These are phyloP conservation scores for Hormaphis cornu DNA, from an alignment of 1,140 invertebrate species.

Conservation along the genomic window DNA sequence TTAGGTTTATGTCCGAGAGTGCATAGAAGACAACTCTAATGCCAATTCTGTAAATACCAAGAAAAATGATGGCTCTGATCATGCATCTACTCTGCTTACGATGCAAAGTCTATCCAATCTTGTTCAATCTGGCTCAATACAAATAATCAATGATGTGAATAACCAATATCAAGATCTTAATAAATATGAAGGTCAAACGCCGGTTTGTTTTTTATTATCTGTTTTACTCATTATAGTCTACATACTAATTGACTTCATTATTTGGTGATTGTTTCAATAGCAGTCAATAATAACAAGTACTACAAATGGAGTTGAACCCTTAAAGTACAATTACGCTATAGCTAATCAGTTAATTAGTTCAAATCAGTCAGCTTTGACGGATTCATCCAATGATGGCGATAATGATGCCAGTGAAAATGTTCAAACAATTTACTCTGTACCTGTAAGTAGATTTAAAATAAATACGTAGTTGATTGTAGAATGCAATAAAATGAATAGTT, in stretches of 20 bases:
- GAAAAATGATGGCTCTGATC: conserved; percentile 8
- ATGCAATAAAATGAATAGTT: no score
- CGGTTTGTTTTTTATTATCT: conserved; percentile 1
- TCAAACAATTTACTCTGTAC: conserved; percentile 18
- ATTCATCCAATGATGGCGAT: conserved; percentile 28
- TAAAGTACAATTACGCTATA: conserved; percentile 10
- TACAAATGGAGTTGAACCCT: conserved; percentile 12
- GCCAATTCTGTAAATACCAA: not conserved
- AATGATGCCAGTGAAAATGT: conserved; percentile 29
- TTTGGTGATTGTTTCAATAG: not conserved
- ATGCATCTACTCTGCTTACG: not conserved
- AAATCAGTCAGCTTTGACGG: not conserved
- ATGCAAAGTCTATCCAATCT: conserved; percentile 43
- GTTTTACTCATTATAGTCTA: no score
- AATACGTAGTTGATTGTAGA: no score
- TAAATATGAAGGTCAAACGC: conserved; percentile 47
- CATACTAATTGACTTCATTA: no score
- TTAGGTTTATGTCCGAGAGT: conserved; percentile 21
- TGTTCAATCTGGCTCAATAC: conserved; percentile 47
- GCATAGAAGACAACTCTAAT: not conserved
- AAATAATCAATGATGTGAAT: conserved; percentile 47
- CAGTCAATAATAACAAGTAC: conserved; percentile 16
- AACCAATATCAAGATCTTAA: conserved; percentile 45
- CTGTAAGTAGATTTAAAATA: conserved; percentile 18
- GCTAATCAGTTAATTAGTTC: conserved; percentile 2